Evolutionary conservation across 2,888 invertebrate genomes (phyloP).

Genomic region (Cosmopolites sordidus): DNA sequence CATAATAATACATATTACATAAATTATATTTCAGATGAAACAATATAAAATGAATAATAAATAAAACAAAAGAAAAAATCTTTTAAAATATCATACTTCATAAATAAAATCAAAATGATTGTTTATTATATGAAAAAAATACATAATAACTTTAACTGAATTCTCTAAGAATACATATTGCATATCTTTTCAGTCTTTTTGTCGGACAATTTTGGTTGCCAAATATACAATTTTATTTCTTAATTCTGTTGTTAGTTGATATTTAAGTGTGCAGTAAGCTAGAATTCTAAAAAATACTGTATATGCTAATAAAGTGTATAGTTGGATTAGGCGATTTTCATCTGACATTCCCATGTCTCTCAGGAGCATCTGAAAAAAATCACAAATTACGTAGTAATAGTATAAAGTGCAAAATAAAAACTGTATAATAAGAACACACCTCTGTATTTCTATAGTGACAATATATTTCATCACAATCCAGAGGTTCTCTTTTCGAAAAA

Average conservation of each 20-base stretch:
- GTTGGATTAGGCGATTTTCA: constrained; percentile 51
- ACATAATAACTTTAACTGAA: too few relatives aligned
- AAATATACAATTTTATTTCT: constrained; percentile 55
- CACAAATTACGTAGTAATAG: background rate
- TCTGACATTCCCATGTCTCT: constrained; percentile 60
- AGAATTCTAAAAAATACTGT: constrained; percentile 53
- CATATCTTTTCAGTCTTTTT: constrained; percentile 51
- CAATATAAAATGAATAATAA: too few relatives aligned
- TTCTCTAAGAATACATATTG: too few relatives aligned
- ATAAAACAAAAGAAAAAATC: too few relatives aligned
- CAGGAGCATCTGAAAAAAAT: constrained; percentile 47
- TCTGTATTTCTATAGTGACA: constrained; percentile 55
- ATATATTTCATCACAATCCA: constrained; percentile 61
- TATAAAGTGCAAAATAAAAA: background rate
- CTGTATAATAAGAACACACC: constrained; percentile 5
- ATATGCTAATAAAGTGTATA: constrained; percentile 55
- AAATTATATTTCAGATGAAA: too few relatives aligned
- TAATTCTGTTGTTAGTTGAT: constrained; percentile 55
- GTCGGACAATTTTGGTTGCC: constrained; percentile 54
- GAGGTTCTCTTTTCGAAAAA: constrained; percentile 54
- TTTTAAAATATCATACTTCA: too few relatives aligned
- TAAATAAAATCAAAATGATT: too few relatives aligned
- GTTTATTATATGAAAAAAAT: too few relatives aligned
- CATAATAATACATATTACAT: too few relatives aligned
- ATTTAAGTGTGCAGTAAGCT: constrained; percentile 57